Conservation (phyloP, 1,140 invertebrate genomes). For the Temnothorax nylanderi region DNA sequence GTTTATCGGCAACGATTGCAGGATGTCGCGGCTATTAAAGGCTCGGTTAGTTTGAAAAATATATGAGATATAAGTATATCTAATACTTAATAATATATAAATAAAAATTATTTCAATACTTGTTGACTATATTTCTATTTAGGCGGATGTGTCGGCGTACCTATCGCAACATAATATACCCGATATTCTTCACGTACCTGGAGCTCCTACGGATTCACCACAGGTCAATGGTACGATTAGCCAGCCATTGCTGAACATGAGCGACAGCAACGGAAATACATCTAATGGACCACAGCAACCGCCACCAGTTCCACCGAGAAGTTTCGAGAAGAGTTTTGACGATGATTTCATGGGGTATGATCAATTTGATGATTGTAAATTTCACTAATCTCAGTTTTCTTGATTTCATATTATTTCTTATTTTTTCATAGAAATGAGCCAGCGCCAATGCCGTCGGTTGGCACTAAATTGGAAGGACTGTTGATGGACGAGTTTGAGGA, state of each 20-base stretch:
- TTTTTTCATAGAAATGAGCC: constrained; percentile 72
- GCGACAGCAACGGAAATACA: constrained; percentile 83
- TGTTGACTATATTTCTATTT: neutral
- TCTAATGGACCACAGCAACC: constrained; percentile 85
- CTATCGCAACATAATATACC: constrained; percentile 85
- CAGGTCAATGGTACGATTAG: constrained; percentile 78
- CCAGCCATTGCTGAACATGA: constrained; percentile 68
- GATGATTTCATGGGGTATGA: constrained; percentile 83
- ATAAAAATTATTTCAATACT: neutral
- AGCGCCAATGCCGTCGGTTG: constrained; percentile 88
- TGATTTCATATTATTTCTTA: constrained; percentile 49
- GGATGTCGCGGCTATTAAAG: constrained; percentile 86
- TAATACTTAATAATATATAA: neutral
- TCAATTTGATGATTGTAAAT: neutral
- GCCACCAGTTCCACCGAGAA: constrained; percentile 89
- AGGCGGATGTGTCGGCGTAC: constrained; percentile 86
- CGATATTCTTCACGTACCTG: constrained; percentile 85
- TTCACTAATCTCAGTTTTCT: neutral
- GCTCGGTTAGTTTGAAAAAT: constrained; percentile 77
- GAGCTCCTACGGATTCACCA: constrained; percentile 70
- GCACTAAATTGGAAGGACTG: constrained; percentile 93
- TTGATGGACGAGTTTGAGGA: constrained; percentile 93
- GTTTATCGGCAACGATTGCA: constrained; percentile 89
- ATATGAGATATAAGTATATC: too few species aligned
- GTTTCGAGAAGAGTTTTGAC: constrained; percentile 87